Base-by-base conservation (phyloP, 2,113 vertebrate species). In the Cinclus mexicanus region DNA sequence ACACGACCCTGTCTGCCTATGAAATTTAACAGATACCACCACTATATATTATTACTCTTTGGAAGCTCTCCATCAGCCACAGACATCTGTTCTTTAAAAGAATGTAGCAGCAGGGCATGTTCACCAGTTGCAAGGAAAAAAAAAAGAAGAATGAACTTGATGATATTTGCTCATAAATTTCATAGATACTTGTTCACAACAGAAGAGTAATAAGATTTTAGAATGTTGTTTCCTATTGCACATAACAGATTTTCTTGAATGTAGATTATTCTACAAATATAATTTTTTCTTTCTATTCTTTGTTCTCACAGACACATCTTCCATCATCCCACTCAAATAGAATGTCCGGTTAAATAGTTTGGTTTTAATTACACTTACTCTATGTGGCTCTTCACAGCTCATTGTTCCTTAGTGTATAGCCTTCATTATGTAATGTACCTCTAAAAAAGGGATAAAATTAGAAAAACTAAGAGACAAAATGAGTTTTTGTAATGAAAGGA, bases 381-480 rank as follows among this genome's bases (percentile, higher is more conserved):
- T 56, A 46, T 44, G 44, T 52, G 28, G 41, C 41, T 85, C 56
- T 91, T 87, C 67, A 37, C 52, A 85, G 64, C 13, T 87, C 37
- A 65, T 68, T 87, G 60, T 76, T 91, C 65, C 57, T 82, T 67
- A 60, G 44, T 82, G 74, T 61, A 68, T 64, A 93, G 53, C 9
- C 39, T 89, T 89, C 64, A 55, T 93, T 87, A 64, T 85, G 49
- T 52, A 82, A 93, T 56, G 19, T 37, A 72, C 13, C 20, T 85
- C n/a, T 64, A 71, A 91, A 91, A 91, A 91, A 39, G 8, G 22
- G 14, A 82, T 64, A 91, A 93, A 93, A 93, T 82, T 95, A 76
- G 71, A 84, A 89, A 76, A 47, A 71, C 52, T 49, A 79, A 82
- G 70, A 68, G 53, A 49, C 44, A 72, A 88, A 94, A 92, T 72